Conservation (phyloP, 2,797 vertebrate genomes). For the Gymnocypris eckloni region DNA sequence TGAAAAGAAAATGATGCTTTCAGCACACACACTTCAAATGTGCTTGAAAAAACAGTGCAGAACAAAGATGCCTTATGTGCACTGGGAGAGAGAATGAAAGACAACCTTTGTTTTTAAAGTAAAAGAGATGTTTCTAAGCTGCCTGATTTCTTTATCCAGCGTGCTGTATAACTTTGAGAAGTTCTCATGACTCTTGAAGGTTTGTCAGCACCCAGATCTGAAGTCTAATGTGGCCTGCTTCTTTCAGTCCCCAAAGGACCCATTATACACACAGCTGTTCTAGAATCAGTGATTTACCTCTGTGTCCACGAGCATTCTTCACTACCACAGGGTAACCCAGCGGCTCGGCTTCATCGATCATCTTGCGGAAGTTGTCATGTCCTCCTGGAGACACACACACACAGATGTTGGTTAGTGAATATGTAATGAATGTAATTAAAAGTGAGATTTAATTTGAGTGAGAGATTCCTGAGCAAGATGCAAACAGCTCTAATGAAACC, state of each 20-base stretch:
- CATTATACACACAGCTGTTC: not conserved
- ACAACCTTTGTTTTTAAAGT: slow-evolving; percentile 43
- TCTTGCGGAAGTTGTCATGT: slow-evolving; percentile 92
- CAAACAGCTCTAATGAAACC: slow-evolving; percentile 37
- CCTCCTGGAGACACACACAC: slow-evolving; percentile 77
- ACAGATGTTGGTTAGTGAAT: slow-evolving; percentile 27
- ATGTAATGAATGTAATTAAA: slow-evolving; percentile 41
- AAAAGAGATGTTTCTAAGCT: slow-evolving; percentile 35
- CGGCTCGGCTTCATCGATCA: slow-evolving; percentile 92
- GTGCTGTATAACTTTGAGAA: not conserved
- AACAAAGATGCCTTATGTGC: slow-evolving; percentile 25
- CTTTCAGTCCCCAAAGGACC: not conserved
- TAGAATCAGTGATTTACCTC: slow-evolving; percentile 78
- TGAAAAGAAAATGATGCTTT: not conserved
- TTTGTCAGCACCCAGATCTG: slow-evolving; percentile 33
- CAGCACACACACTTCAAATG: not conserved
- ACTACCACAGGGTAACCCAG: slow-evolving; percentile 92
- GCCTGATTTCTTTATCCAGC: slow-evolving; percentile 3
- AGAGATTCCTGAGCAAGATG: slow-evolving; percentile 40
- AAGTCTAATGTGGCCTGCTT: slow-evolving; percentile 2
- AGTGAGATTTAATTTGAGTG: slow-evolving; percentile 29
- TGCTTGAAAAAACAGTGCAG: slow-evolving; percentile 7
- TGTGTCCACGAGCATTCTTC: slow-evolving; percentile 91
- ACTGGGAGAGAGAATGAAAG: slow-evolving; percentile 17
- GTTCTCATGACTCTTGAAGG: not conserved